Evolutionary conservation across 2,888 invertebrate species (phyloP).

Genomic region (Gasteruption jaculator): DNA sequence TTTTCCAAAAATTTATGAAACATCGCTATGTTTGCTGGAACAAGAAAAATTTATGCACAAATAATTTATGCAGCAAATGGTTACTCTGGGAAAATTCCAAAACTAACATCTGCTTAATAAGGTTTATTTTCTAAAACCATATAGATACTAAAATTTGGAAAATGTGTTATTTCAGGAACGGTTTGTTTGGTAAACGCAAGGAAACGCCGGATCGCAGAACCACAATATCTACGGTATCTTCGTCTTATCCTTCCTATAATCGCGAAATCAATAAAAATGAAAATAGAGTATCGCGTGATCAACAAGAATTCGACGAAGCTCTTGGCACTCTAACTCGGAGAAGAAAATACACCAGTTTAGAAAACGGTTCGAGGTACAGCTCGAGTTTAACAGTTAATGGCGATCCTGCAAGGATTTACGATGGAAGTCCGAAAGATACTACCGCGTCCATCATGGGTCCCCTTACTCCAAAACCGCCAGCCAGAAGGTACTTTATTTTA

Average conservation of each 20-base stretch:
- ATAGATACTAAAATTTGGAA: too few relatives aligned
- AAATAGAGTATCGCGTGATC: conserved; percentile 35
- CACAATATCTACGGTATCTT: conserved; percentile 41
- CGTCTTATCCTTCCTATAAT: conserved; percentile 9
- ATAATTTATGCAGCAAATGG: too few relatives aligned
- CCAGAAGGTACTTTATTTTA: conserved; percentile 41
- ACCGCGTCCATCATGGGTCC: conserved; percentile 38
- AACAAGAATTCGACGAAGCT: conserved; percentile 44
- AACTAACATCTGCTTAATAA: too few relatives aligned
- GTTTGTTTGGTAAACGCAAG: conserved; percentile 43
- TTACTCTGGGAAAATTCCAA: too few relatives aligned
- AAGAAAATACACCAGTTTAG: conserved; percentile 42
- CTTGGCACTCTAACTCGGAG: conserved; percentile 41
- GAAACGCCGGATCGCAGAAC: conserved; percentile 33
- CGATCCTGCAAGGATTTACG: conserved; percentile 37
- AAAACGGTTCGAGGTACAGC: conserved; percentile 33
- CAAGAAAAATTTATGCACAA: too few relatives aligned
- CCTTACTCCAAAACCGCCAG: conserved; percentile 44
- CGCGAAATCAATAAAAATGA: too few relatives aligned
- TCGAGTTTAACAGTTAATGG: conserved; percentile 41
- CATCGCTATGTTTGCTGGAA: too few relatives aligned
- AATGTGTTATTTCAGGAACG: conserved; percentile 44
- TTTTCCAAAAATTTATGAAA: too few relatives aligned
- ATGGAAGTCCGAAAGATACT: conserved; percentile 38
- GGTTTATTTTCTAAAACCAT: too few relatives aligned